Conservation (phyloP, 1,140 invertebrate genomes). For the Geopemphigus sp. region DNA sequence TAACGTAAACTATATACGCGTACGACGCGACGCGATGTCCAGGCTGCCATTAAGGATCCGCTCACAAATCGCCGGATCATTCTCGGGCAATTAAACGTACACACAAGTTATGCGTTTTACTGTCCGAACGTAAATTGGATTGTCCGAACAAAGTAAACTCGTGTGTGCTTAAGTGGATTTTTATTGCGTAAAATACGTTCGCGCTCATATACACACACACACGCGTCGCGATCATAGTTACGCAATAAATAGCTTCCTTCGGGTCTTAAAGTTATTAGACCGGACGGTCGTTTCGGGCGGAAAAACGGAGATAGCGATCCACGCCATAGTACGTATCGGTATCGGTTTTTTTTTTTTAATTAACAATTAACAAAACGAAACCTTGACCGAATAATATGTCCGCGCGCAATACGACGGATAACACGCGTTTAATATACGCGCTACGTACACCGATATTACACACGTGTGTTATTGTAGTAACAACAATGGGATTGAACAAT, state of each 20-base stretch:
- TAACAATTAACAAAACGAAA: conserved; percentile 11
- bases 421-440: background rate
- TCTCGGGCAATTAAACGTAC: background rate
- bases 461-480: too few relatives aligned
- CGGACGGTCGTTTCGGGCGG: background rate
- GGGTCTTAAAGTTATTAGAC: conserved; percentile 3
- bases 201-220: background rate
- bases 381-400: background rate
- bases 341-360: background rate
- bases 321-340: background rate
- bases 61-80: conserved; percentile 18
- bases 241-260: background rate
- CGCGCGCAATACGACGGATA: background rate
- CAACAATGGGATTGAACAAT: too few relatives aligned
- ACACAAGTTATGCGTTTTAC: conserved; percentile 17
- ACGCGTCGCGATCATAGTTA: background rate
- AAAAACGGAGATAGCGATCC: background rate
- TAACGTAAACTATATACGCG: too few relatives aligned
- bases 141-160: background rate
- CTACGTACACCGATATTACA: background rate
- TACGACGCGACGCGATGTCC: background rate
- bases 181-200: conserved; percentile 2
- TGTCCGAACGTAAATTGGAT: background rate
- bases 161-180: background rate
- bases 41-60: background rate